Evolutionary conservation across 2,797 vertebrate species (phyloP).

Genomic region (Ceryle rudis): DNA sequence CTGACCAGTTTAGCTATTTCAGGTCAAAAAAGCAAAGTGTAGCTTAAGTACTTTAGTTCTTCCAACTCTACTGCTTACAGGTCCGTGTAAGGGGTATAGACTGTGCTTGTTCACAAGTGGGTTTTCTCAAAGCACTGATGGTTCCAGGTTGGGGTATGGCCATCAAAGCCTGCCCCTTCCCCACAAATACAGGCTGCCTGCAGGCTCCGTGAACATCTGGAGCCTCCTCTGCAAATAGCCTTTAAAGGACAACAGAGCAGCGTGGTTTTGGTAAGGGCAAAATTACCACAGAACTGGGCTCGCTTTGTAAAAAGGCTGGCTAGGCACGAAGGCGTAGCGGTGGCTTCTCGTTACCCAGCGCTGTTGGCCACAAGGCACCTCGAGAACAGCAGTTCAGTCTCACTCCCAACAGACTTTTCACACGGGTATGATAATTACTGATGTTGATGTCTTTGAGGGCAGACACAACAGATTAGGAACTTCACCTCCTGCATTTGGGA

Average conservation of each 20-base stretch:
- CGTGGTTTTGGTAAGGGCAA: neutral
- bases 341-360: neutral
- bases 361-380: neutral
- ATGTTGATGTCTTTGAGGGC: neutral
- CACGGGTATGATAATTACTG: neutral
- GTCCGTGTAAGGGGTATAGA: neutral
- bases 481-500: neutral
- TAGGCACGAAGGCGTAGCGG: neutral
- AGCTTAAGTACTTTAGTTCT: neutral
- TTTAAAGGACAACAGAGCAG: neutral
- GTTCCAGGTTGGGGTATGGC: rapidly evolving
- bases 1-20: neutral
- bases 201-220: neutral
- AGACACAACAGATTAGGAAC: neutral
- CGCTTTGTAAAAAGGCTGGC: neutral
- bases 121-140: neutral
- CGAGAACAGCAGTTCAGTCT: neutral
- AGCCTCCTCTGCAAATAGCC: neutral
- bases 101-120: rapidly evolving
- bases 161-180: neutral
- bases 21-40: neutral
- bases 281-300: neutral
- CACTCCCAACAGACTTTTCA: neutral
- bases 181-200: neutral
- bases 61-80: neutral